Base-by-base conservation (phyloP, 2,797 vertebrate genomes). In the Triplophysa yarkandensis region DNA sequence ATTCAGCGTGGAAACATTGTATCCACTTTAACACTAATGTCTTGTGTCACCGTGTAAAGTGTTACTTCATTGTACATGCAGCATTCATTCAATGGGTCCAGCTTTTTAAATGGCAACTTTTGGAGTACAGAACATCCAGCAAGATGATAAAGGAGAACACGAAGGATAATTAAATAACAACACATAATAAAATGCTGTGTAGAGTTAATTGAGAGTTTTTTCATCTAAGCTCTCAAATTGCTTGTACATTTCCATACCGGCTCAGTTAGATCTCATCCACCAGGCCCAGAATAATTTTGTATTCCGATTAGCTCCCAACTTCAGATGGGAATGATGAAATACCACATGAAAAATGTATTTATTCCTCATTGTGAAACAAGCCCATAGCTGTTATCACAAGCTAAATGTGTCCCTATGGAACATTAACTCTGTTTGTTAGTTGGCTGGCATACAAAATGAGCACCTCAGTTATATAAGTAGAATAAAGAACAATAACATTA, bases 381-480 rank as follows among this genome's bases (percentile, higher is more conserved):
- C 66, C 44, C 19, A 58, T 27, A 48, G 41, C 54, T 80, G 75
- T 80, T 80, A 75, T 63, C 36, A 60, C 30, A 16, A 36, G 30
- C 14, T 68, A 43, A 58, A 68, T 4, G 19, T 1, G 39, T 79
- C 64, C 74, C 79, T 62, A n/a, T 64, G 77, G 74, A 72, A 79
- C 67, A 72, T 23, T 46, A 52, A 71, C 63, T 28, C 32, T 52
- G 62, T 76, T 67, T 71, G 71, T 77, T 79, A 68, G 77, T 43
- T 69, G 41, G 46, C 61, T 80, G 64, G 69, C 60, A 70, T 44
- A 6, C 60, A 39, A 25, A 75, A 61, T 76, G 72, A 75, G 41
- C 43, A 61, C 79, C 43, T 27, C 64, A 77, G 75, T 90, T 89
- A 83, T 83, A 79, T 79, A 90, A 90, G 75, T n/a, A 30, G 55